Base-by-base conservation (phyloP, 2,888 invertebrate species). In the Sepioteuthis lessoniana region DNA sequence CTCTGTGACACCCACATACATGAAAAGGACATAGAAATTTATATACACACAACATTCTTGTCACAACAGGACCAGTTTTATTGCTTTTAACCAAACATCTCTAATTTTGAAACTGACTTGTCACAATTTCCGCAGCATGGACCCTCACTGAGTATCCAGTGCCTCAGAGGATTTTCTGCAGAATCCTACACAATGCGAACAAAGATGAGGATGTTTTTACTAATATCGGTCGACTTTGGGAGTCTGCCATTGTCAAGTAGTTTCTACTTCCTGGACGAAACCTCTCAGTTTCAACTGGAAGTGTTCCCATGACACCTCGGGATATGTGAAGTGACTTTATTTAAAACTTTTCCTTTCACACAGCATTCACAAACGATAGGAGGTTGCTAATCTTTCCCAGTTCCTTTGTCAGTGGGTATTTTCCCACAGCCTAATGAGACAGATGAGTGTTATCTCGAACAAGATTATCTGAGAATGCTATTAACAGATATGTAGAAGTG, bases 121-220 rank as follows among this genome's bases (percentile, higher is more conserved):
- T 76, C 76, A 76, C 76, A 76, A 76, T 35, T 76, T 76, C 76
- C 76, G 76, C n/a, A 76, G n/a, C 76, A 76, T 35, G 76, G n/a
- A 76, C n/a, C 76, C 76, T n/a, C n/a, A 76, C 35, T n/a, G 76
- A 76, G 76, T n/a, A 76, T 76, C 76, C n/a, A n/a, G n/a, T 76
- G 76, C n/a, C 76, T 31, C 76, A 4, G n/a, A 76, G 76, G 3
- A 76, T 76, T 76, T n/a, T 35, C 5, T 13, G 25, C 13, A 76
- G 76, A 76, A 76, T 76, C 35, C 76, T 35, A 76, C 76, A 76
- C 76, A 76, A 76, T 76, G 76, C 16, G n/a, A 76, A 76, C 76
- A 76, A n/a, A 76, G 76, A 76, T n/a, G 76, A 76, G n/a, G 76
- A n/a, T n/a, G n/a, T n/a, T 76, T n/a, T 60, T n/a, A 76, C 31